Conservation (phyloP, 2,888 invertebrate genomes). For the Luperina nickerlii region DNA sequence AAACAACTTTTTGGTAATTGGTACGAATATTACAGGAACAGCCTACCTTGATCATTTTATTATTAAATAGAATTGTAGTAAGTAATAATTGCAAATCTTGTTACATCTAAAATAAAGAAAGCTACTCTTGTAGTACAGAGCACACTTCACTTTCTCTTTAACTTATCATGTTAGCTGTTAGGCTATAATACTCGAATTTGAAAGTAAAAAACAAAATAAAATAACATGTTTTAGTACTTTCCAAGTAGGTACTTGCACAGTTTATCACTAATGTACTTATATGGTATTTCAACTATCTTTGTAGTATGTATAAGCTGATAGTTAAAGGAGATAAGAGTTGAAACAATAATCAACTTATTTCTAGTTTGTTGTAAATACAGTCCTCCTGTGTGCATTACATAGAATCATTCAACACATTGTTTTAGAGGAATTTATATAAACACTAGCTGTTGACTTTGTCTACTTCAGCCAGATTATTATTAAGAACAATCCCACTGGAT, state of each 20-base stretch:
- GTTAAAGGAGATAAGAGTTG: conserved; percentile 17
- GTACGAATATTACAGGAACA: background rate
- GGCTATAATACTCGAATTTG: conserved; percentile 29
- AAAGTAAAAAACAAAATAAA: conserved; percentile 44
- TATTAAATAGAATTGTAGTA: background rate
- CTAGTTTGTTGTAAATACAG: background rate
- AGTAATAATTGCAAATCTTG: background rate
- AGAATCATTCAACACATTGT: background rate
- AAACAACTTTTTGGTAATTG: background rate
- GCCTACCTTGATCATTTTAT: background rate
- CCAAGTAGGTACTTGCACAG: background rate
- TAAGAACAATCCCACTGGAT: too few species aligned
- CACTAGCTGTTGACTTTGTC: too few species aligned
- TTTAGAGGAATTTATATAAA: background rate
- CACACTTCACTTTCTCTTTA: conserved; percentile 49
- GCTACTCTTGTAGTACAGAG: background rate
- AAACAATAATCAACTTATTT: conserved; percentile 14
- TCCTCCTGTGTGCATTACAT: background rate
- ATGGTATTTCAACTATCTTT: conserved; percentile 13
- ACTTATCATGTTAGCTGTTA: conserved; percentile 32
- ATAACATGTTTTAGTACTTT: conserved; percentile 15
- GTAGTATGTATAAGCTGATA: conserved; percentile 22
- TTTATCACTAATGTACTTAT: conserved; percentile 16
- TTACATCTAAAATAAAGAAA: conserved; percentile 28
- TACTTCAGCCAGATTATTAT: too few species aligned